Base-by-base conservation (phyloP, 2,797 vertebrate species). In the Sebastes vulpes region DNA sequence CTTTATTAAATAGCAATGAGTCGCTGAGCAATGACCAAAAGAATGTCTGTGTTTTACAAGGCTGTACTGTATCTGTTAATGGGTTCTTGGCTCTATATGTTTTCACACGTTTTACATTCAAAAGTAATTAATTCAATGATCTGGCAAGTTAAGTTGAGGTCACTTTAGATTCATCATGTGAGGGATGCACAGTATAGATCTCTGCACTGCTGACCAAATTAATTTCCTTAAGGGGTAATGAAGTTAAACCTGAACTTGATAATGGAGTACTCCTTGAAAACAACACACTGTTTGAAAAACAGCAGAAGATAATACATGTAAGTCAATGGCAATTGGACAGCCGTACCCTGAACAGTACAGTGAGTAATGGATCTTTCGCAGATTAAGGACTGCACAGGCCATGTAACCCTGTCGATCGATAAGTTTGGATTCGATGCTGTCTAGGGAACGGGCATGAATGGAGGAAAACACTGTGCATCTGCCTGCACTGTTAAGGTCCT, bases 1-100 rank as follows among this genome's bases (percentile, higher is more conserved):
- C 70, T 88, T 89, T 79, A 87, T 91, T 77, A 82, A 88, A 91
- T 61, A 76, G 70, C 50, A 79, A 75, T 72, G 67, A 71, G 53
- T 87, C 18, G 0, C 72, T 72, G 65, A 87, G 75, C 48, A 65
- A 78, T 83, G 75, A 69, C 67, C 50, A 61, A 75, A 74, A 74
- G 26, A 35, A 35, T 32, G 29, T 65, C 54, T 58, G 26, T 50
- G 56, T 79, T 79, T 75, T 18, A 61, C 18, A 61, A 28, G 29
- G 16, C n/a, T 60, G 31, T 61, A 4, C 9, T 64, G 20, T 9
- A 53, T 81, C 16, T 52, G 42, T 20, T 31, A 18, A 66, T 69
- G 18, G 21, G 14, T 60, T 70, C 4, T 3, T 58, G 58, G 4
- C 65, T 79, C 5, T 28, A 3, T 31, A 10, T 28, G 21, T 50